phyloP scores from a whole-genome alignment of 1,140 invertebrate species.

The Lepidostoma basale region DNA sequence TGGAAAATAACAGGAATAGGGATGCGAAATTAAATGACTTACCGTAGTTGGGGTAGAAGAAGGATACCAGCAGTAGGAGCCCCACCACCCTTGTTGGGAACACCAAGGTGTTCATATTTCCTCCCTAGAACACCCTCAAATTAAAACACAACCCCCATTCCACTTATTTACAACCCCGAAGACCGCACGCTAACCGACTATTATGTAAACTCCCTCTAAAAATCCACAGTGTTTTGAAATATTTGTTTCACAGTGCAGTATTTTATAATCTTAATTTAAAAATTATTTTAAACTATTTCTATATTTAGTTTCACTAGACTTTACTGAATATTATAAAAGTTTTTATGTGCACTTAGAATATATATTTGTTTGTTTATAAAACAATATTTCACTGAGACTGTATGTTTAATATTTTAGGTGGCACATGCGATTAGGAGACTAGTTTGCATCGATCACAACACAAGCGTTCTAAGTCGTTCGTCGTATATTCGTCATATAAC shows the following conservation, averaged over 20 bases:
- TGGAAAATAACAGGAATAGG: neutral
- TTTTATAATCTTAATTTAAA: no score
- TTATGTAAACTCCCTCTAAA: neutral
- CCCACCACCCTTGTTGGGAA: slow-evolving; percentile 33
- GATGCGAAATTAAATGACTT: slow-evolving; percentile 26
- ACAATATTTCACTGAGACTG: no score
- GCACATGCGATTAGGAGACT: no score
- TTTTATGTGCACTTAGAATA: no score
- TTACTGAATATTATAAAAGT: no score
- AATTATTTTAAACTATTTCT: no score
- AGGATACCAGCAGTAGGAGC: slow-evolving; percentile 34
- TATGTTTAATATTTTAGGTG: no score
- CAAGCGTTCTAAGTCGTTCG: neutral
- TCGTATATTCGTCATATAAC: neutral
- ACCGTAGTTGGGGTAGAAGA: slow-evolving; percentile 43
- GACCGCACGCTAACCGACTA: slow-evolving; percentile 8
- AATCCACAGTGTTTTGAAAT: neutral
- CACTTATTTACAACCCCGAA: slow-evolving; percentile 6
- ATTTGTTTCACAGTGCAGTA: no score
- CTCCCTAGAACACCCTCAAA: slow-evolving; percentile 18
- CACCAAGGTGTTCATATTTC: slow-evolving; percentile 27
- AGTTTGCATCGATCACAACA: no score
- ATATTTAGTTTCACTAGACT: no score
- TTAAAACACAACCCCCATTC: slow-evolving; percentile 23
- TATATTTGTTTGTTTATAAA: no score